Base-by-base conservation (phyloP, 1,140 invertebrate genomes). In the Akabosia matsudoensis region DNA sequence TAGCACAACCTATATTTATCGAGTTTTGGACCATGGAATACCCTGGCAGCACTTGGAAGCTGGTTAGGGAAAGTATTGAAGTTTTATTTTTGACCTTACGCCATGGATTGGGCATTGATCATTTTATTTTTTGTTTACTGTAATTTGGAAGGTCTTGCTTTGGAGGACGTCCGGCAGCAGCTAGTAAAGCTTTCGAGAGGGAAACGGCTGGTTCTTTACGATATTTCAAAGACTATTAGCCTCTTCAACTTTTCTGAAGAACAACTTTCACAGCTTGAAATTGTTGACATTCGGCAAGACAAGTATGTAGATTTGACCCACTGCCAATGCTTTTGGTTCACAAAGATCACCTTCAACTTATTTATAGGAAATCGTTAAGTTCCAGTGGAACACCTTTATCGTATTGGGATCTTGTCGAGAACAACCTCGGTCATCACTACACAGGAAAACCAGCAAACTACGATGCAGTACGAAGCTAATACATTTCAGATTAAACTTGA, bases 11-110 rank as follows among this genome's bases (percentile, higher is more conserved):
- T 31, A 30, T 30, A 31, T 67, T 67, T 67, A 67, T 31, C 61
- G 61, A 1, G 61, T 67, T 30, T 31, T 67, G 61, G 61, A 67
- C 31, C 61, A 67, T 67, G 61, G 61, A 13, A 67, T 67, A 16
- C 61, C 61, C 7, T 67, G 61, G 61, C 61, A 67, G 61, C 61
- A 67, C n/a, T 30, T 67, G 14, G 54, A n/a, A 14, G 54, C 54
- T 67, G 61, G 28, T 30, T 30, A 28, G 61, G 28, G 7, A 7
- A 67, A 61, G 16, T 13, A 61, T 61, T 61, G 7, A 7, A 61
- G 26, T 61, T 10, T 61, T 24, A 7, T 14, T 61, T 13, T 4
- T 61, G 26, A 61, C 7, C 10, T 22, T 61, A 61, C n/a, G 22
- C 22, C 54, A 13, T 45, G 37, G 18, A 10, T 45, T 45, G 7